Base-by-base conservation (phyloP, 2,888 invertebrate genomes). In the Drosophila longiperda region DNA sequence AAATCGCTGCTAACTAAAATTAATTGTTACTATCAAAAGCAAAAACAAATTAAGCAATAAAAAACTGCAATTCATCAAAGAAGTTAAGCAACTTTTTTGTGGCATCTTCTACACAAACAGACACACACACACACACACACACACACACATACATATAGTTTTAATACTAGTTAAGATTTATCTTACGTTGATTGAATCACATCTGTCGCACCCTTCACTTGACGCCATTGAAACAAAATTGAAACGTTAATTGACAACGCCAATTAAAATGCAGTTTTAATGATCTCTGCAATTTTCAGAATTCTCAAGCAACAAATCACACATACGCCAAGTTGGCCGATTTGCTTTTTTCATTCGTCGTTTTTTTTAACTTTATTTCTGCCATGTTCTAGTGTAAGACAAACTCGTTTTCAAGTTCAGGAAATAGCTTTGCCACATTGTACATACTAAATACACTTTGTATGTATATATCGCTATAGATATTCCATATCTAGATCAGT, bases 371-470 rank as follows among this genome's bases (percentile, higher is more conserved):
- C 36, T 26, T 45, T 38, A 54, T 64, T 69, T 54, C 66, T 61
- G 52, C 6, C 65, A 45, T 74, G 52, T 80, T 80, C 80, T 77
- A 68, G 69, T 68, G 66, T 54, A 60, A 50, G 66, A 54, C 53
- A 78, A 87, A 87, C 86, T 69, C 60, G 86, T 87, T 87, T 73
- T 87, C 85, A 89, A 89, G 89, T 87, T 87, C 86, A 87, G 86
- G 86, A 87, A 87, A 85, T 89, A 77, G 57, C 79, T 75, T 63
- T 79, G 73, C 68, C 66, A 60, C 70, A 59, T 20, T 69, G 45
- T 48, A 55, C 65, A 34, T n/a, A 63, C 15, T n/a, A 38, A 36
- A 63, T 26, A n/a, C 48, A 48, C 20, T 36, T 34, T 50, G 15
- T 52, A 32, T 59, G 12, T 65, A 50, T 58, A 66, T 61, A 55